A percentile compares a stretch with the other conserved stretches of the same genome.
These are phyloP conservation scores for Sebastes iracundus DNA, from an alignment of 2,797 vertebrate genomes.

Conservation along the genomic window DNA sequence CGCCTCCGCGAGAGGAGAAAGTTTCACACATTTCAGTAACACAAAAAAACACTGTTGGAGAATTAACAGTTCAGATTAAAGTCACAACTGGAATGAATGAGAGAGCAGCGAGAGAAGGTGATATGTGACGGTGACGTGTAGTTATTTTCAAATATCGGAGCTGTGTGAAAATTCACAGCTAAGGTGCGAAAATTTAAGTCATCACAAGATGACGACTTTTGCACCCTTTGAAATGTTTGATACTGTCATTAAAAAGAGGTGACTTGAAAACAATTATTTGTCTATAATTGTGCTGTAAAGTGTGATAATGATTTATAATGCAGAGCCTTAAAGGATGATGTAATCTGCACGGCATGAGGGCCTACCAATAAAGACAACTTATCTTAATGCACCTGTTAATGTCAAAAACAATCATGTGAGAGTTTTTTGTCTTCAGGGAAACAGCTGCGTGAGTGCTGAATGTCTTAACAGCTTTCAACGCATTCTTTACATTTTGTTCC, in stretches of 20 bases:
- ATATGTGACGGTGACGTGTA: background rate
- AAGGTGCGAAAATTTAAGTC: constrained; percentile 17
- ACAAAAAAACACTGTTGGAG: background rate
- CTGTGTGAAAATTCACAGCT: constrained; percentile 29
- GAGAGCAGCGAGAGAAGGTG: background rate
- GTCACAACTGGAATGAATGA: background rate
- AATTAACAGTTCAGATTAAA: constrained; percentile 12
- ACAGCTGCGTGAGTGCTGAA: background rate
- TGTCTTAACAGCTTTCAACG: constrained; percentile 10
- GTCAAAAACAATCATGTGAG: background rate
- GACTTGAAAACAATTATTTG: background rate
- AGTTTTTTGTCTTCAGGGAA: constrained; percentile 10
- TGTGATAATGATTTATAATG: background rate
- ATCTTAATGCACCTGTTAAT: background rate
- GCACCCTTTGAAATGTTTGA: constrained; percentile 6
- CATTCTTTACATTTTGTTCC: constrained; percentile 20
- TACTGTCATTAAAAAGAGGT: background rate
- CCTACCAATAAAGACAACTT: background rate
- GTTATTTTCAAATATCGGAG: constrained; percentile 7
- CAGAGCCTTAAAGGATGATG: background rate
- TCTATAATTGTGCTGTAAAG: background rate
- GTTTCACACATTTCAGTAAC: constrained; percentile 16
- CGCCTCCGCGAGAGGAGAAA: constrained; percentile 64
- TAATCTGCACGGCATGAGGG: background rate
- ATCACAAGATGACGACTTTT: constrained; percentile 1